phyloP scores from a whole-genome alignment of 2,797 vertebrate genomes.

The Chloroceryle amazona region DNA sequence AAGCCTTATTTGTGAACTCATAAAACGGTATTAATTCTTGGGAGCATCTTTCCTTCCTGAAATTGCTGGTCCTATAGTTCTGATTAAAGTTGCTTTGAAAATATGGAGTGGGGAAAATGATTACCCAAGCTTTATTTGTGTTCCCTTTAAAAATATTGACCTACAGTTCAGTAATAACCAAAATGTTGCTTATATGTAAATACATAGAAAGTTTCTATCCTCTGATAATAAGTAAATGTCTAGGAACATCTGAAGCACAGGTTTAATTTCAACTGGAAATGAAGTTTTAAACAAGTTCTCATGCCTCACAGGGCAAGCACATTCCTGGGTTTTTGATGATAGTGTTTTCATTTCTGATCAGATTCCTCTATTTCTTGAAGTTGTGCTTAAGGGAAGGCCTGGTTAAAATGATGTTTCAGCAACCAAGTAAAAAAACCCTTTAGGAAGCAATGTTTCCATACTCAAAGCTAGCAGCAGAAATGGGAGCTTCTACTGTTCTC shows the following conservation, averaged over 20 bases:
- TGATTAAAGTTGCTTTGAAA: constrained; percentile 3
- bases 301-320: neutral
- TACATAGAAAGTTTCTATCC: neutral
- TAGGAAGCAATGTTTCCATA: neutral
- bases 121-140: neutral
- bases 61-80: neutral
- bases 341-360: neutral
- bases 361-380: neutral
- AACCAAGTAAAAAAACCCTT: neutral
- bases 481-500: neutral
- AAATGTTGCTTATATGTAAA: neutral
- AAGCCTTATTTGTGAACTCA: neutral
- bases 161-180: neutral
- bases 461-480: neutral
- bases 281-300: neutral
- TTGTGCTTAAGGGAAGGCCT: neutral
- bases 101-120: neutral
- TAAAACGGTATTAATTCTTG: neutral
- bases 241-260: neutral
- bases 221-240: neutral
- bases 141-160: neutral
- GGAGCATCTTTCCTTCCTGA: neutral
- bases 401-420: neutral
- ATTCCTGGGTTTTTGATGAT: neutral
- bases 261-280: neutral